Conservation (phyloP, 2,797 vertebrate species). For the Oryzias sinensis region DNA sequence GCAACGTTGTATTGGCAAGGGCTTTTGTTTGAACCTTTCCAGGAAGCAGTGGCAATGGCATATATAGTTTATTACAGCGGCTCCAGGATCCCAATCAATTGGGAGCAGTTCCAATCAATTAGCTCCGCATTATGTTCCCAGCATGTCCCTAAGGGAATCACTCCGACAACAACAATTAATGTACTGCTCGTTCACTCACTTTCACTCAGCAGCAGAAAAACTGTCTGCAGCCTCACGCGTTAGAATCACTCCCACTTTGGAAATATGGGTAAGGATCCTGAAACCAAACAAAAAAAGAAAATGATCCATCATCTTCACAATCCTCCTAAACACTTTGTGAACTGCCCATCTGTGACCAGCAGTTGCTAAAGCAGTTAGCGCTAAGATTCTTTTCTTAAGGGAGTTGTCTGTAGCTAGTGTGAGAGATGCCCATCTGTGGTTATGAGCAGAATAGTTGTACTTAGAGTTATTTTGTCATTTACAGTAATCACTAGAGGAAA, state of each 20-base stretch:
- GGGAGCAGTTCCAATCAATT: slow-evolving; percentile 61
- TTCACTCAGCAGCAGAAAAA: slow-evolving; percentile 13
- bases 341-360: slow-evolving; percentile 44
- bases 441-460: slow-evolving; percentile 13
- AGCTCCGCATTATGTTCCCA: slow-evolving; percentile 58
- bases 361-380: slow-evolving; percentile 28
- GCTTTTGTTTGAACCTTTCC: neutral
- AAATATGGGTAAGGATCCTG: neutral
- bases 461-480: slow-evolving; percentile 10
- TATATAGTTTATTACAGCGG: slow-evolving; percentile 35
- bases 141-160: slow-evolving; percentile 29
- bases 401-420: slow-evolving; percentile 31
- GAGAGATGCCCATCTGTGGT: slow-evolving; percentile 39
- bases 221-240: slow-evolving; percentile 16
- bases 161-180: slow-evolving; percentile 52
- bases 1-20: slow-evolving; percentile 2
- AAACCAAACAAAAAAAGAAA: neutral
- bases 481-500: neutral
- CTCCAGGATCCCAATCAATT: slow-evolving; percentile 46
- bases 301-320: neutral
- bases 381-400: slow-evolving; percentile 25
- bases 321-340: slow-evolving; percentile 20
- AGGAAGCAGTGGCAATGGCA: slow-evolving; percentile 15
- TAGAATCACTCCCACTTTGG: neutral
- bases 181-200: slow-evolving; percentile 21